These are phyloP conservation scores for Megalops cyprinoides DNA, from an alignment of 2,797 vertebrate genomes.

Conservation along the genomic window DNA sequence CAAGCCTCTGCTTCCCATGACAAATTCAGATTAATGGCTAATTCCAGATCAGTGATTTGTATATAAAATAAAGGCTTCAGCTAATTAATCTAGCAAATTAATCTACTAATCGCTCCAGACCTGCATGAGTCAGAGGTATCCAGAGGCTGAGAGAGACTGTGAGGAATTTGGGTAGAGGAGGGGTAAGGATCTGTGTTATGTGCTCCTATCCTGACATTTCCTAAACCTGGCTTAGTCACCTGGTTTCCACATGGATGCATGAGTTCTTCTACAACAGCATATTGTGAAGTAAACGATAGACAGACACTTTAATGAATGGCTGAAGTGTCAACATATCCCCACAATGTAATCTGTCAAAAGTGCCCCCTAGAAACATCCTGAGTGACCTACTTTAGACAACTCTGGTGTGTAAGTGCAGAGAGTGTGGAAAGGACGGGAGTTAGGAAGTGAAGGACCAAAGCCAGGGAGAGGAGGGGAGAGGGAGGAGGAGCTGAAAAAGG, in stretches of 20 bases:
- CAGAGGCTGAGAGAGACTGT: not conserved
- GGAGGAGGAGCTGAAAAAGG: not conserved
- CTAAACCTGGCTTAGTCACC: not conserved
- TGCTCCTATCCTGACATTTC: not conserved
- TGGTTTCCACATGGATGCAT: conserved; percentile 9
- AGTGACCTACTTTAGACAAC: not conserved
- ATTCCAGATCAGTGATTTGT: not conserved
- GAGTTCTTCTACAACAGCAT: not conserved
- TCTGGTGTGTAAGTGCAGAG: not conserved
- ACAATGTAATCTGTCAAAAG: not conserved
- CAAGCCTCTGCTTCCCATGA: not conserved
- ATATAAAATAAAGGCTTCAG: not conserved
- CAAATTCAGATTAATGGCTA: not conserved
- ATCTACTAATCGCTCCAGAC: not conserved
- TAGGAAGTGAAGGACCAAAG: not conserved
- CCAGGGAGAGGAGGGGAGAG: not conserved
- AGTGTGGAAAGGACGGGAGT: not conserved
- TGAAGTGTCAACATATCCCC: not conserved
- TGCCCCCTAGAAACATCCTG: not conserved
- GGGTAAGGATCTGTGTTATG: not conserved
- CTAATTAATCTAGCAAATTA: not conserved
- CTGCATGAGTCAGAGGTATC: not conserved
- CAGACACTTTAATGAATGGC: not conserved
- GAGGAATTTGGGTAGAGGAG: not conserved
- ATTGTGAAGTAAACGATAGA: not conserved